Evolutionary conservation across 2,797 vertebrate genomes (phyloP).

Genomic region (Neopelma chrysocephalum): DNA sequence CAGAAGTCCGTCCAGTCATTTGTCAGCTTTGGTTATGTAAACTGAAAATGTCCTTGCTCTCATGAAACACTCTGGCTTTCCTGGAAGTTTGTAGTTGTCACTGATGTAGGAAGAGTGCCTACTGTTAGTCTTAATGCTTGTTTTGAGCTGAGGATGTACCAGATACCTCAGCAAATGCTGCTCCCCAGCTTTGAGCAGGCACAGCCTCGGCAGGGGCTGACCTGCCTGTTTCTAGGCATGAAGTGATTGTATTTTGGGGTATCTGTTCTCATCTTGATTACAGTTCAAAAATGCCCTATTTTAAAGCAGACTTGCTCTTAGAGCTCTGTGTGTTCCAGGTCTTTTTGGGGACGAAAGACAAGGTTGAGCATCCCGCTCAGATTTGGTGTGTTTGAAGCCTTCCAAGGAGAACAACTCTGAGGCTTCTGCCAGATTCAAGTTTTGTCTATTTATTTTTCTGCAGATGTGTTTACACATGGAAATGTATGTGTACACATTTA

Average conservation of each 20-base stretch:
- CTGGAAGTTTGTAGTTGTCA: not conserved
- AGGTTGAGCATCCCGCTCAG: not conserved
- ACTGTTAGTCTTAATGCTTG: not conserved
- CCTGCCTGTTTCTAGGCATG: not conserved
- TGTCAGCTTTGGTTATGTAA: slow-evolving; percentile 17
- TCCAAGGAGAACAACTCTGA: not conserved
- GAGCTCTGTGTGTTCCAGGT: not conserved
- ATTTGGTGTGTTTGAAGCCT: not conserved
- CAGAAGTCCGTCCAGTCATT: not conserved
- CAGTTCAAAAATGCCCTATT: not conserved
- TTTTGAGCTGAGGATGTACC: not conserved
- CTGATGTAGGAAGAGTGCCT: not conserved
- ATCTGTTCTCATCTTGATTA: not conserved
- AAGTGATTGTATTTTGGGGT: not conserved
- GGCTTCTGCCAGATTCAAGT: not conserved
- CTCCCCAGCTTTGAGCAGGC: not conserved
- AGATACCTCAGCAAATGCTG: not conserved
- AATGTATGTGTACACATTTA: not conserved
- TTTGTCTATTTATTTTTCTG: not conserved
- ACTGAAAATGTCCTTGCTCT: slow-evolving; percentile 19
- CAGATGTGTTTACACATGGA: not conserved
- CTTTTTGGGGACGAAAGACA: not conserved
- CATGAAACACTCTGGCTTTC: not conserved
- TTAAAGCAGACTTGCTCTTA: not conserved
- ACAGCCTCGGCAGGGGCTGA: not conserved